Evolutionary conservation across 2,797 vertebrate species (phyloP).

Genomic region (Cryptoprocta ferox): DNA sequence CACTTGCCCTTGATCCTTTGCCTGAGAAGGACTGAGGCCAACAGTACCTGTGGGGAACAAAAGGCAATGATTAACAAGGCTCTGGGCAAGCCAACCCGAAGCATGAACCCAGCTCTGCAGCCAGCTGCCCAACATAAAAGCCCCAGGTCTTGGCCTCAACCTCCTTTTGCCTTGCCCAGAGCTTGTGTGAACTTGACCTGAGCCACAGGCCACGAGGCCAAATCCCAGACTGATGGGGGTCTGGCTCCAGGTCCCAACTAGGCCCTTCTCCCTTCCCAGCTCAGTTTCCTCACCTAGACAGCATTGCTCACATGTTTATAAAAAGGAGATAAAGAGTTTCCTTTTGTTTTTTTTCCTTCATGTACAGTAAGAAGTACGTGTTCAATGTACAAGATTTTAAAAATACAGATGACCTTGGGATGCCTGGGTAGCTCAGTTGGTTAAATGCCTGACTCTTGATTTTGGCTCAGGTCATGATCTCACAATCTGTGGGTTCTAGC

Average conservation of each 20-base stretch:
- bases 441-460: no score
- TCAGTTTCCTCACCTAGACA: background rate
- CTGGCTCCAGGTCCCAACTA: no score
- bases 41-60: background rate
- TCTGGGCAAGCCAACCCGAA: background rate
- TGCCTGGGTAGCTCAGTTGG: no score
- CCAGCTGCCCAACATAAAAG: background rate
- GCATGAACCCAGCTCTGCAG: background rate
- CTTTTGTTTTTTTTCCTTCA: background rate
- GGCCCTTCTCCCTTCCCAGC: background rate
- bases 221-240: background rate
- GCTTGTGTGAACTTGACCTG: background rate
- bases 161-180: background rate
- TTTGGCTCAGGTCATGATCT: no score
- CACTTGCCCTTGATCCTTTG: background rate
- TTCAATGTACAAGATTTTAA: background rate
- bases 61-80: constrained; percentile 49
- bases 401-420: background rate
- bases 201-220: background rate
- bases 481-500: no score
- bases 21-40: background rate
- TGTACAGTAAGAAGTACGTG: background rate
- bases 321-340: background rate
- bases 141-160: background rate
- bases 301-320: background rate